These are phyloP conservation scores for Eulemur coronatus DNA, from an alignment of 2,797 vertebrate species.

Conservation along the genomic window DNA sequence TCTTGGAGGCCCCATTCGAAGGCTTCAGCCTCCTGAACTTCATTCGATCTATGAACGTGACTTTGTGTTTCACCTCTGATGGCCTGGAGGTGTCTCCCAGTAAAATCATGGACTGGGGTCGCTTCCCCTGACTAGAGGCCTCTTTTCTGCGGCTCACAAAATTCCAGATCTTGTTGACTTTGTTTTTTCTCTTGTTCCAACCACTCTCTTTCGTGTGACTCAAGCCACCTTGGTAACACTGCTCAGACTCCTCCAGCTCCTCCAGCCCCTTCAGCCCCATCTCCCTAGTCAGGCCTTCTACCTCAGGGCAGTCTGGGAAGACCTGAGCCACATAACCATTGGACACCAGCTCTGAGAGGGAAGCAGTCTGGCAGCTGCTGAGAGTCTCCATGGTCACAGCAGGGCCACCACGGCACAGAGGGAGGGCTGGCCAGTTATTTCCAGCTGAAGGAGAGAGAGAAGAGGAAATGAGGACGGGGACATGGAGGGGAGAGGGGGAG, in stretches of 20 bases:
- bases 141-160: slow-evolving; percentile 90
- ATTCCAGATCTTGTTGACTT: slow-evolving; percentile 90
- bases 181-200: slow-evolving; percentile 82
- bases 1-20: slow-evolving; percentile 86
- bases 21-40: slow-evolving; percentile 92
- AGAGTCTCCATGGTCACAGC: slow-evolving; percentile 78
- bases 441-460: slow-evolving; percentile 55
- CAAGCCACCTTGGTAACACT: slow-evolving; percentile 65
- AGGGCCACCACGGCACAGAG: neutral
- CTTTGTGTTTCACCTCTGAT: slow-evolving; percentile 85
- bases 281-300: slow-evolving; percentile 84
- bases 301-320: slow-evolving; percentile 88
- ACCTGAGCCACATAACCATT: slow-evolving; percentile 91
- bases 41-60: slow-evolving; percentile 92
- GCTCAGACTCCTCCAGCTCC: slow-evolving; percentile 81
- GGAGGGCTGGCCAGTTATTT: slow-evolving; percentile 58
- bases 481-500: neutral
- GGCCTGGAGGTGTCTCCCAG: slow-evolving; percentile 83
- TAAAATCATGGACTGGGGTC: slow-evolving; percentile 94
- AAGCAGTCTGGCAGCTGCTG: slow-evolving; percentile 45
- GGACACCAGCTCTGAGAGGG: slow-evolving; percentile 77
- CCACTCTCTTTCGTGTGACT: slow-evolving; percentile 79
- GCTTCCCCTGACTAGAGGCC: slow-evolving; percentile 84
- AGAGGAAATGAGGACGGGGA: neutral
- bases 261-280: slow-evolving; percentile 80